Evolutionary conservation across 1,140 invertebrate genomes (phyloP).

Genomic region (Neuroterus valhalla): DNA sequence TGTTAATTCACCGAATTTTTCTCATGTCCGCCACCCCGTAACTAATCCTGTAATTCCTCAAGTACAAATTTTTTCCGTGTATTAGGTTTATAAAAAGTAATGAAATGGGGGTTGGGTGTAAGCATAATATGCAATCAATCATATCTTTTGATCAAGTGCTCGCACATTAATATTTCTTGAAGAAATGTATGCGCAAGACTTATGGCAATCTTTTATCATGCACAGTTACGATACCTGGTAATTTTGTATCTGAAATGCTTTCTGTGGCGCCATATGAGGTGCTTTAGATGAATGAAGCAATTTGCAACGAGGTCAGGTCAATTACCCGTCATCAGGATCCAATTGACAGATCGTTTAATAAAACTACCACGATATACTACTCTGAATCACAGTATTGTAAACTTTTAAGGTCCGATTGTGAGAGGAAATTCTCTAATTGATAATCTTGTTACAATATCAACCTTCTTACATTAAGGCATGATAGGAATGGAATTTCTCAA

Average conservation of each 20-base stretch:
- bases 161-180: not conserved
- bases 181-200: not conserved
- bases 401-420: not conserved
- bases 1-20: no score
- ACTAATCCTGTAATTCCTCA: no score
- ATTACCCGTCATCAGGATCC: conserved; percentile 4
- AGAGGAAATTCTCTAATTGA: no score
- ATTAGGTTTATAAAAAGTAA: no score
- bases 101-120: not conserved
- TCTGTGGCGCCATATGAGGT: conserved; percentile 7
- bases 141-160: not conserved
- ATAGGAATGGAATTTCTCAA: no score
- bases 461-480: no score
- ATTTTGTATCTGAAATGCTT: not conserved
- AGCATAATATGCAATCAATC: not conserved
- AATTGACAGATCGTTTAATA: conserved; percentile 2
- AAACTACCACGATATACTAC: not conserved
- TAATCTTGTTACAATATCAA: no score
- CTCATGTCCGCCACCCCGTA: no score
- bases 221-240: not conserved
- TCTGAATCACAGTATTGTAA: not conserved
- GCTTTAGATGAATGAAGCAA: not conserved
- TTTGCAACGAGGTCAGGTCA: conserved; percentile 16
- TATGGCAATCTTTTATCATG: not conserved
- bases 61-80: no score